A percentile compares a stretch with the other conserved stretches of the same genome.
phyloP scores from a whole-genome alignment of 2,888 invertebrate genomes.

The Brachylomia viminalis region DNA sequence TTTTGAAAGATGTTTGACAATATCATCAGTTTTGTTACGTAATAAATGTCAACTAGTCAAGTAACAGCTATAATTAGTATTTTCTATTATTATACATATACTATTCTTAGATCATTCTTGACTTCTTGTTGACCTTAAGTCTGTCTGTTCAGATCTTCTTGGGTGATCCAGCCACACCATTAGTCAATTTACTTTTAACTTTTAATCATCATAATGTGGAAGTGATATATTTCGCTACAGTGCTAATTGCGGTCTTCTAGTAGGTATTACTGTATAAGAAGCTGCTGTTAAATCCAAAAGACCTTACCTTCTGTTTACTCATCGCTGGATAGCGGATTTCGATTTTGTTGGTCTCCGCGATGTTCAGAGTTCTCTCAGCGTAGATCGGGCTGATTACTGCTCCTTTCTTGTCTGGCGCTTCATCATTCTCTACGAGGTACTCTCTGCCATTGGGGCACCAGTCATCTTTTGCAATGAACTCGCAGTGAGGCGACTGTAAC shows the following conservation, averaged over 20 bases:
- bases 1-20: neutral
- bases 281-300: neutral
- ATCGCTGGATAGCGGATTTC: slow-evolving; percentile 46
- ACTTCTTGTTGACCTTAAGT: slow-evolving; percentile 14
- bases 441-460: slow-evolving; percentile 74
- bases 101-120: slow-evolving; percentile 21
- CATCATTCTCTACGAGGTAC: slow-evolving; percentile 6
- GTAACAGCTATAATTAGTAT: slow-evolving; percentile 16
- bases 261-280: neutral
- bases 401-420: slow-evolving; percentile 42
- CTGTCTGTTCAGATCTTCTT: slow-evolving; percentile 6
- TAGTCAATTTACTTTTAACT: neutral
- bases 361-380: slow-evolving; percentile 54
- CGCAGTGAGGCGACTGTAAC: slow-evolving; percentile 73
- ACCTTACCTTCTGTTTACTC: slow-evolving; percentile 37
- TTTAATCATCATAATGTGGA: neutral
- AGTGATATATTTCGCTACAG: neutral
- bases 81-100: slow-evolving; percentile 22
- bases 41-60: slow-evolving; percentile 10
- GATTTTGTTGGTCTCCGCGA: slow-evolving; percentile 31
- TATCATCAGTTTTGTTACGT: slow-evolving; percentile 6
- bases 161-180: neutral
- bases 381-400: slow-evolving; percentile 60
- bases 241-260: neutral
- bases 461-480: slow-evolving; percentile 52